These are phyloP conservation scores for Microtus pennsylvanicus DNA, from an alignment of 2,113 vertebrate genomes.

Conservation along the genomic window DNA sequence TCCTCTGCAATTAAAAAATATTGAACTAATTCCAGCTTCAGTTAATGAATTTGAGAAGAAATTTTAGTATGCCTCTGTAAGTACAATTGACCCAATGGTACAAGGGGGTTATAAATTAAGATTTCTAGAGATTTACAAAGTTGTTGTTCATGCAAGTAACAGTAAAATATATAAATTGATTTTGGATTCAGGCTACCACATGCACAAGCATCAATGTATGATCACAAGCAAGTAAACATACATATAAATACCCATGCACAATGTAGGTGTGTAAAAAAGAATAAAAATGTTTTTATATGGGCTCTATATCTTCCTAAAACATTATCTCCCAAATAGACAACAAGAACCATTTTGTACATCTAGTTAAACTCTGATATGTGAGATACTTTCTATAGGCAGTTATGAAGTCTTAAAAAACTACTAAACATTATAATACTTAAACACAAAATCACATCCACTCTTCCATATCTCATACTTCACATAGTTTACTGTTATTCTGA, in stretches of 20 bases:
- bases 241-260: neutral
- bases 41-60: neutral
- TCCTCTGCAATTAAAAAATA: neutral
- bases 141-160: neutral
- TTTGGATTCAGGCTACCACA: neutral
- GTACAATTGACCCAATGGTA: neutral
- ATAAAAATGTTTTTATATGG: neutral
- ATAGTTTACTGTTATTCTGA: neutral
- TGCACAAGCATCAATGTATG: neutral
- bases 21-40: neutral
- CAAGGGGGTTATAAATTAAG: neutral
- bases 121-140: neutral
- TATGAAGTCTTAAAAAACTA: neutral
- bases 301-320: neutral
- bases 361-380: neutral
- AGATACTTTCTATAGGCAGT: neutral
- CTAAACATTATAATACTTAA: neutral
- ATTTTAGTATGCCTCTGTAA: neutral
- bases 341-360: neutral
- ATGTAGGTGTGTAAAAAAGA: neutral
- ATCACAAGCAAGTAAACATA: neutral
- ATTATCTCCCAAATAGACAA: neutral
- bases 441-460: accelerated
- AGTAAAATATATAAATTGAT: neutral
- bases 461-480: neutral